A percentile compares a stretch with the other conserved stretches of the same genome.
phyloP scores from a whole-genome alignment of 1,140 invertebrate species.

The Leptinotarsa lineolata region DNA sequence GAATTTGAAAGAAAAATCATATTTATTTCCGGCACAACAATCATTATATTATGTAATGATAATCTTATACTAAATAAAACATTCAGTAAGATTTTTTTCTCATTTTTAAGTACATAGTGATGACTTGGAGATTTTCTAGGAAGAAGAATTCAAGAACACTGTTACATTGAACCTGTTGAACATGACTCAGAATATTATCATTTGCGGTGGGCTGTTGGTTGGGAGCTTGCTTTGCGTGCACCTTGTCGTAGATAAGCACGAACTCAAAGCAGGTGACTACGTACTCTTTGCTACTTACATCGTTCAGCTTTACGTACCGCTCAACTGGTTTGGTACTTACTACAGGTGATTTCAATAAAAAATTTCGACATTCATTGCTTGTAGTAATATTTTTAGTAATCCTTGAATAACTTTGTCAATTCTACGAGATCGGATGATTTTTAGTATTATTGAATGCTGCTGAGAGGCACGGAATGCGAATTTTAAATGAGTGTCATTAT shows the following conservation, averaged over 20 bases:
- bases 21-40: too few species aligned
- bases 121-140: slow-evolving; percentile 55
- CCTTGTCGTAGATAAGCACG: slow-evolving; percentile 70
- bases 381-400: too few species aligned
- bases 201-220: slow-evolving; percentile 81
- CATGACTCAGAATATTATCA: slow-evolving; percentile 85
- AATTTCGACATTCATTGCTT: neutral
- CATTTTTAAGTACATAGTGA: too few species aligned
- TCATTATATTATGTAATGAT: too few species aligned
- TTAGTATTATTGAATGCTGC: too few species aligned
- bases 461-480: neutral
- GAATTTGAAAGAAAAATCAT: too few species aligned
- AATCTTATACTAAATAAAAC: too few species aligned
- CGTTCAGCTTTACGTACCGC: slow-evolving; percentile 92
- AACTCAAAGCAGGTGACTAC: slow-evolving; percentile 90
- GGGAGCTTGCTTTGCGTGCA: slow-evolving; percentile 89
- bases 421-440: too few species aligned
- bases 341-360: slow-evolving; percentile 71
- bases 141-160: slow-evolving; percentile 84
- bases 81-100: too few species aligned
- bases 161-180: slow-evolving; percentile 89
- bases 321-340: slow-evolving; percentile 98
- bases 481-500: slow-evolving; percentile 23
- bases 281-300: slow-evolving; percentile 94
- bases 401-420: too few species aligned